phyloP scores from a whole-genome alignment of 2,888 invertebrate genomes.

The Nomada fabriciana region DNA sequence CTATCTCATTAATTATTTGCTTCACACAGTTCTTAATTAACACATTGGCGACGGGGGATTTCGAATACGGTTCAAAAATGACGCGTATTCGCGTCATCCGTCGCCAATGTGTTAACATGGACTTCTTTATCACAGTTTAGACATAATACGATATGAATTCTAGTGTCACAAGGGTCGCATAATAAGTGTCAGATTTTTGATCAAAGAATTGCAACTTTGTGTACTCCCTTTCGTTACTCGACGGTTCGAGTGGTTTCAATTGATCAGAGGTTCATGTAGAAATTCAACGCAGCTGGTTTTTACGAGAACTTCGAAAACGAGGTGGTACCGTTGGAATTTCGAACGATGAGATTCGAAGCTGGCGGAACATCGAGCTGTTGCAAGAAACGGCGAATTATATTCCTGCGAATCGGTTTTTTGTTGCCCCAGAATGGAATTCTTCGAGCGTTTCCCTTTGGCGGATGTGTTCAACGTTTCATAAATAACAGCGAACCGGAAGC shows the following conservation, averaged over 20 bases:
- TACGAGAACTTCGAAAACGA: not conserved
- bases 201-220: too few relatives aligned
- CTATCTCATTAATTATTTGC: too few relatives aligned
- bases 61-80: too few relatives aligned
- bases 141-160: too few relatives aligned
- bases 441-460: not conserved
- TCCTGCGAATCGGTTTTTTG: not conserved
- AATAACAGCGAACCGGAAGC: not conserved
- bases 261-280: not conserved
- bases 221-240: not conserved
- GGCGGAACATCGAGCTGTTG: not conserved
- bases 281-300: not conserved
- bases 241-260: not conserved
- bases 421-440: not conserved
- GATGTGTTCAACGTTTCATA: not conserved
- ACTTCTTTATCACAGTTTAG: too few relatives aligned
- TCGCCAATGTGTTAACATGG: too few relatives aligned
- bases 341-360: not conserved
- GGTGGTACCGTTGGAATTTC: conserved; percentile 10
- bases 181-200: too few relatives aligned
- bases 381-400: conserved; percentile 9
- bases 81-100: too few relatives aligned
- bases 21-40: too few relatives aligned
- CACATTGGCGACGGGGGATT: too few relatives aligned
- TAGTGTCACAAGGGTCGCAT: too few relatives aligned